Percentiles rank a stretch among this genome's conserved stretches.
Evolutionary conservation across 1,140 invertebrate species (phyloP).

Genomic region (Orchestia grillus): DNA sequence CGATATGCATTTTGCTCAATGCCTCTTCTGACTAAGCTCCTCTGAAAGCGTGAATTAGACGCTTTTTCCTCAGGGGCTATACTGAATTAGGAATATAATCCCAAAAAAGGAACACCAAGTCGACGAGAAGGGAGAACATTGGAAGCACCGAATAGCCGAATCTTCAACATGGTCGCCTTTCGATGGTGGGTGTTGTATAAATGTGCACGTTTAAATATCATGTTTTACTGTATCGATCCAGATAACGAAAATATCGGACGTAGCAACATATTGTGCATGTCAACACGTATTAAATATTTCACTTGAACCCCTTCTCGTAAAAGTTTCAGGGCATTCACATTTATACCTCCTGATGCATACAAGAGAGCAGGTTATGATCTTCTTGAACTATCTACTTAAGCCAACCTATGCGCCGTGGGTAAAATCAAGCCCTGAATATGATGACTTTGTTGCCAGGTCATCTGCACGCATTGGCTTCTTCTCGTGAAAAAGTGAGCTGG

Average conservation of each 20-base stretch:
- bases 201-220: no score
- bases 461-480: background rate
- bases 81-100: background rate
- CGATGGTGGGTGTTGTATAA: no score
- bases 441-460: background rate
- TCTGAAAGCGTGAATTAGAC: background rate
- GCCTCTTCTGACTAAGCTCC: background rate
- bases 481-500: background rate
- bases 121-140: background rate
- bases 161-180: no score
- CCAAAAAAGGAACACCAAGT: background rate
- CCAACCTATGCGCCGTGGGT: background rate
- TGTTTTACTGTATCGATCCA: no score
- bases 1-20: background rate
- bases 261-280: background rate
- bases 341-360: background rate
- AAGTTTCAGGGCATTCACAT: background rate
- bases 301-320: background rate
- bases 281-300: background rate
- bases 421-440: background rate
- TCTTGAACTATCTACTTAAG: background rate
- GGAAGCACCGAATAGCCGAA: background rate
- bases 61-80: background rate
- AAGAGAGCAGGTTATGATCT: background rate
- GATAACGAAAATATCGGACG: background rate